A percentile compares a stretch with the other conserved stretches of the same genome.
phyloP scores from a whole-genome alignment of 2,888 invertebrate genomes.

The Nebria salina region DNA sequence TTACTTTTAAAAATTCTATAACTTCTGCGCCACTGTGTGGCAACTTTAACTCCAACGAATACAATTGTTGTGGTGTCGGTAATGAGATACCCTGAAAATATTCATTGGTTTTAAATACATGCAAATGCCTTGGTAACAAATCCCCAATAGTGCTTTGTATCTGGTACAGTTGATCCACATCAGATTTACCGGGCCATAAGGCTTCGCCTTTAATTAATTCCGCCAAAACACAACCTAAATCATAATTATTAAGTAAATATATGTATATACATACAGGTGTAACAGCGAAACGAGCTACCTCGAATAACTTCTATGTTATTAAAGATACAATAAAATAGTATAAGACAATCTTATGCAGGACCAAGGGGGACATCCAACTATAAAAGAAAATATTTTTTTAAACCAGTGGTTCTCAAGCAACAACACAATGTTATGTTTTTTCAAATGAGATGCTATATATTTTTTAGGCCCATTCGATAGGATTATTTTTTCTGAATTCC shows the following conservation, averaged over 20 bases:
- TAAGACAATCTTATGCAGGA: no score
- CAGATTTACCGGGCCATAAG: conserved; percentile 98
- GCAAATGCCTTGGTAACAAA: conserved; percentile 91
- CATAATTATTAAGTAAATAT: conserved; percentile 16
- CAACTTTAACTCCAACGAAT: conserved; percentile 87
- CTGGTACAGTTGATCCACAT: conserved; percentile 96
- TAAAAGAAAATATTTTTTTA: no score
- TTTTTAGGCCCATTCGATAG: no score
- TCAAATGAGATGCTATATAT: no score
- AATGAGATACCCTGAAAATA: conserved; percentile 90
- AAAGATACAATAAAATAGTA: no score
- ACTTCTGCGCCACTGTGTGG: conserved; percentile 78
- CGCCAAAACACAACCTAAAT: conserved; percentile 84
- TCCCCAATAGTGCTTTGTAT: conserved; percentile 96
- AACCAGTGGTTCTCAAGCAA: no score
- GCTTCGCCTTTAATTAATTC: conserved; percentile 91
- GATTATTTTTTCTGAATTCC: no score
- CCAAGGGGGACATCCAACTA: no score
- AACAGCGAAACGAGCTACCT: no score
- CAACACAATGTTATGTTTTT: no score
- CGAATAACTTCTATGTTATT: no score
- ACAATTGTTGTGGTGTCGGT: conserved; percentile 88
- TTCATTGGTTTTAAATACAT: conserved; percentile 94
- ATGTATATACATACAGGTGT: not conserved
- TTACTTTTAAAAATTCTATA: conserved; percentile 86